Percentiles rank a stretch among this genome's conserved stretches.
These are phyloP conservation scores for Xanthia icteritia DNA, from an alignment of 2,888 invertebrate genomes.

Conservation along the genomic window DNA sequence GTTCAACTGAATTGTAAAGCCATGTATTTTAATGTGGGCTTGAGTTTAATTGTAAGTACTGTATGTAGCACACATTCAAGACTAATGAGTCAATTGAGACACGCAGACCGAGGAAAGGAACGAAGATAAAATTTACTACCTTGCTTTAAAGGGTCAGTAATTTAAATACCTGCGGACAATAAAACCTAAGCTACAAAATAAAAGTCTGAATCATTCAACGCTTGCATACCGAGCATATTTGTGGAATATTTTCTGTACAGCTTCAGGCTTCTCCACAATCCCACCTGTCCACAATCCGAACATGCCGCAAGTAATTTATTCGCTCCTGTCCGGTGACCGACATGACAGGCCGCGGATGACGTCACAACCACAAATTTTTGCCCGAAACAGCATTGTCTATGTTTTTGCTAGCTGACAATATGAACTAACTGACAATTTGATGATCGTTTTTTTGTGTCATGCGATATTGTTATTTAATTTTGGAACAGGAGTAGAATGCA, in stretches of 20 bases:
- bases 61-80: conserved; percentile 30
- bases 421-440: conserved; percentile 48
- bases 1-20: conserved; percentile 21
- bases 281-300: conserved; percentile 84
- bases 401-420: conserved; percentile 57
- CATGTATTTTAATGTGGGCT: conserved; percentile 36
- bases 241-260: conserved; percentile 73
- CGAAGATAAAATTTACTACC: conserved; percentile 40
- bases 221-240: conserved; percentile 61
- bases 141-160: conserved; percentile 48
- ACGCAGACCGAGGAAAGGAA: conserved; percentile 22
- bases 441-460: conserved; percentile 24
- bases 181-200: conserved; percentile 49
- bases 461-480: conserved; percentile 50
- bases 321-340: conserved; percentile 68
- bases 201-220: conserved; percentile 60
- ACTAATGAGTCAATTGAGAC: conserved; percentile 56
- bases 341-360: conserved; percentile 66
- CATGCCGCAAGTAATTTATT: conserved; percentile 80
- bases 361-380: conserved; percentile 73
- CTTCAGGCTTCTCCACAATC: conserved; percentile 70
- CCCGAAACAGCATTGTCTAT: conserved; percentile 62
- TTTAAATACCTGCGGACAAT: conserved; percentile 59
- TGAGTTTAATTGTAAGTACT: conserved; percentile 41
- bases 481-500: conserved; percentile 28